Evolutionary conservation across 1,140 invertebrate genomes (phyloP).

Genomic region (Hermetia illucens): DNA sequence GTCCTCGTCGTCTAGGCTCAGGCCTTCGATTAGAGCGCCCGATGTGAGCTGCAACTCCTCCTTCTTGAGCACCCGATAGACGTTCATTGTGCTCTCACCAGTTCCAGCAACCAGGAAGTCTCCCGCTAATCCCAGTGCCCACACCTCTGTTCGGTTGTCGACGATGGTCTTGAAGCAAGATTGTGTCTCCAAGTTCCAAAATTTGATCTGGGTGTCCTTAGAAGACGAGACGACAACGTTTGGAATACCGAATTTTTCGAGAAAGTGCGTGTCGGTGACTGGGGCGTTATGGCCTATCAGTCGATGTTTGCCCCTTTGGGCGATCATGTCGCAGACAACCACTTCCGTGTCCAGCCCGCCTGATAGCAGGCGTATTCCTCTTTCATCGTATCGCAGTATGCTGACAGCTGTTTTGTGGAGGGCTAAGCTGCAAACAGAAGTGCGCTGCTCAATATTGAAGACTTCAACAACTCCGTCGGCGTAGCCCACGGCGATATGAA

Average conservation of each 20-base stretch:
- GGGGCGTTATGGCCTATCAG: conserved; percentile 85
- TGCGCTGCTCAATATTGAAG: conserved; percentile 52
- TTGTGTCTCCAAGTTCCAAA: conserved; percentile 92
- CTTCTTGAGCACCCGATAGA: conserved; percentile 55
- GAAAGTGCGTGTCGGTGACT: conserved; percentile 78
- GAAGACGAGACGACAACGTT: conserved; percentile 79
- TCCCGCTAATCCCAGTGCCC: conserved; percentile 67
- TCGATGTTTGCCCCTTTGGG: conserved; percentile 75
- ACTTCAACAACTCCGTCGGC: conserved; percentile 75
- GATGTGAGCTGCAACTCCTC: conserved; percentile 32
- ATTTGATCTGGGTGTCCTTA: conserved; percentile 91
- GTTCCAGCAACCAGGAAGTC: conserved; percentile 75
- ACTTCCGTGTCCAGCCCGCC: conserved; percentile 68
- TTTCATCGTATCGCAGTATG: conserved; percentile 56
- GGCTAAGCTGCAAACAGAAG: conserved; percentile 65
- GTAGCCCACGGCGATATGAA: conserved; percentile 81
- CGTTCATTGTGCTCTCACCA: conserved; percentile 66
- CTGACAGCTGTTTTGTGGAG: conserved; percentile 83
- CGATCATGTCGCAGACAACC: conserved; percentile 88
- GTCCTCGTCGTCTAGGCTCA: conserved; percentile 20
- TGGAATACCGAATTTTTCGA: conserved; percentile 41
- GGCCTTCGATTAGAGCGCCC: conserved; percentile 37
- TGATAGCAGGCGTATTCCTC: conserved; percentile 20
- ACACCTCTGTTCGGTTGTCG: conserved; percentile 69
- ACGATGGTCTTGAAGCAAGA: conserved; percentile 91